Conservation (phyloP, 2,113 vertebrate genomes). For the Macaca mulatta region DNA sequence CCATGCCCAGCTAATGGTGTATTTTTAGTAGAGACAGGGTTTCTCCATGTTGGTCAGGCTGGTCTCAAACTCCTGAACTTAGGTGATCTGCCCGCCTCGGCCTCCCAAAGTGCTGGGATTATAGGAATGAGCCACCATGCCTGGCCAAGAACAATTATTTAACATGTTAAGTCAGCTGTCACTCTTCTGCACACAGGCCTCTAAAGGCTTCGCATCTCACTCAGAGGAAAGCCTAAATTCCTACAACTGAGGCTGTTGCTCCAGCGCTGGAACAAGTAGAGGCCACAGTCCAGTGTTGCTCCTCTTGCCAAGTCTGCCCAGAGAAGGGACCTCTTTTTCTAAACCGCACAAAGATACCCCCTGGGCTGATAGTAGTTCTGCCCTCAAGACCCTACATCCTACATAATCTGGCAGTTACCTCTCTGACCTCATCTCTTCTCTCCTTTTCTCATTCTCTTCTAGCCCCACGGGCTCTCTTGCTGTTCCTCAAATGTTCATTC, state of each 20-base stretch:
- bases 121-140: too few species aligned
- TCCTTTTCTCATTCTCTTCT: neutral
- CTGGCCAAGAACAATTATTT: constrained; percentile 80
- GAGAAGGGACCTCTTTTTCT: neutral
- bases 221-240: neutral
- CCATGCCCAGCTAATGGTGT: too few species aligned
- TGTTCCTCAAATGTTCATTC: neutral
- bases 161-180: neutral
- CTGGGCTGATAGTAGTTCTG: neutral
- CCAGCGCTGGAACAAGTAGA: neutral
- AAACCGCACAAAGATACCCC: neutral
- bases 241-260: neutral
- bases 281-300: neutral
- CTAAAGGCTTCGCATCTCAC: neutral
- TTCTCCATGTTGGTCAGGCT: too few species aligned
- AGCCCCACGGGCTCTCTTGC: neutral
- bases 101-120: too few species aligned
- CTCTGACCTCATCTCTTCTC: neutral
- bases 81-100: too few species aligned
- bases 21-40: too few species aligned
- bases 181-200: neutral
- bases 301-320: neutral
- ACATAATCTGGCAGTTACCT: neutral
- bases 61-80: too few species aligned
- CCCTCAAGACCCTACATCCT: neutral